These are phyloP conservation scores for Pavo muticus DNA, from an alignment of 2,113 vertebrate genomes.

Conservation along the genomic window DNA sequence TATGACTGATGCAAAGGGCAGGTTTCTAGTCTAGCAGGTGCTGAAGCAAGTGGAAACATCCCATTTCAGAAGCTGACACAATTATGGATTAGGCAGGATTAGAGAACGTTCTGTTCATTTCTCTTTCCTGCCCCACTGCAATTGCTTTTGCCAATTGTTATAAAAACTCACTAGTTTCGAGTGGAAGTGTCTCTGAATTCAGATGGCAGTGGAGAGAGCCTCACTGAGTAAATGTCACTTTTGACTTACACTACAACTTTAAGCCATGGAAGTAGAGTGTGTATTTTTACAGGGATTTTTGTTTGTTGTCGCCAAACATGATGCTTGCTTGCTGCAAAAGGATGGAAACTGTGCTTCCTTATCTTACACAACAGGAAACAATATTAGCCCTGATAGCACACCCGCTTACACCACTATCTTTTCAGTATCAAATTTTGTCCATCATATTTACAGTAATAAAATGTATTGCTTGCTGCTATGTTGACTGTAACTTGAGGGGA, in stretches of 20 bases:
- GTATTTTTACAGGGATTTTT: neutral
- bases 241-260: neutral
- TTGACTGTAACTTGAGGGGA: neutral
- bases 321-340: neutral
- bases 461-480: neutral
- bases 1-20: conserved; percentile 48
- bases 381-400: neutral
- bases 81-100: conserved; percentile 51
- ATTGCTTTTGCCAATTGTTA: neutral
- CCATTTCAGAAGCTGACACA: conserved; percentile 34
- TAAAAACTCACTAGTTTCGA: neutral
- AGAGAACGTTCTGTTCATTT: neutral
- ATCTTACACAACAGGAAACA: neutral
- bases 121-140: neutral
- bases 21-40: conserved; percentile 47
- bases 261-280: neutral
- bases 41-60: conserved; percentile 34
- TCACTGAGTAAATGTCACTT: neutral
- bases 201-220: neutral
- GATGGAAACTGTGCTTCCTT: neutral
- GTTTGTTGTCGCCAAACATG: neutral
- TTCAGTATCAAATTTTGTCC: neutral
- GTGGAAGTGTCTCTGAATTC: neutral
- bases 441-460: neutral
- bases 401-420: neutral